Evolutionary conservation across 2,797 vertebrate species (phyloP).

Genomic region (Mionectes olivaceus): DNA sequence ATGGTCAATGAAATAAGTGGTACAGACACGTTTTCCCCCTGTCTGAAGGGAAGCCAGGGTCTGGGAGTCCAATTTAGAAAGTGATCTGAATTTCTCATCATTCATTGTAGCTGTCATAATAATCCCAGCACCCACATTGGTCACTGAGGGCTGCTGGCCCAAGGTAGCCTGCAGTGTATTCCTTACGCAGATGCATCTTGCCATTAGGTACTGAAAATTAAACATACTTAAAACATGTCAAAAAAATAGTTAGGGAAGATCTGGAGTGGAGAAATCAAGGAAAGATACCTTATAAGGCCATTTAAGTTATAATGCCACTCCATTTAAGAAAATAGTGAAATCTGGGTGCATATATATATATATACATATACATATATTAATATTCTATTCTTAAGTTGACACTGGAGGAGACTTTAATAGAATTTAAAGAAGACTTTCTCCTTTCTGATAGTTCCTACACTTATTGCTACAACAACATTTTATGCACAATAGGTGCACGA

Average conservation of each 20-base stretch:
- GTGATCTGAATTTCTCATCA: background rate
- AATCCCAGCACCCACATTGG: background rate
- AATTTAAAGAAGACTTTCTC: background rate
- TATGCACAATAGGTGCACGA: background rate
- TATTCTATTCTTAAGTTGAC: background rate
- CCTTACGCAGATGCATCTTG: background rate
- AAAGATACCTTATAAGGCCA: background rate
- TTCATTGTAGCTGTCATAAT: background rate
- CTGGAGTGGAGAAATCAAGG: background rate
- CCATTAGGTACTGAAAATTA: background rate
- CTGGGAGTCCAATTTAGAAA: background rate
- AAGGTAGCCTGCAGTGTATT: background rate
- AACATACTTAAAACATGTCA: background rate
- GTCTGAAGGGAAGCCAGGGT: background rate
- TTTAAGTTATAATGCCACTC: background rate
- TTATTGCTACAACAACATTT: accelerated
- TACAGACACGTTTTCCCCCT: background rate
- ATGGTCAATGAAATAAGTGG: background rate
- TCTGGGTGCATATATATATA: background rate
- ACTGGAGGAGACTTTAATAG: background rate
- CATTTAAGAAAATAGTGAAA: background rate
- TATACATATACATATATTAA: background rate
- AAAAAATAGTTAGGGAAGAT: background rate
- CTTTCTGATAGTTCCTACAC: background rate
- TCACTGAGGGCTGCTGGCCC: background rate